Base-by-base conservation (phyloP, 2,113 vertebrate species). In the Steatornis caripensis region DNA sequence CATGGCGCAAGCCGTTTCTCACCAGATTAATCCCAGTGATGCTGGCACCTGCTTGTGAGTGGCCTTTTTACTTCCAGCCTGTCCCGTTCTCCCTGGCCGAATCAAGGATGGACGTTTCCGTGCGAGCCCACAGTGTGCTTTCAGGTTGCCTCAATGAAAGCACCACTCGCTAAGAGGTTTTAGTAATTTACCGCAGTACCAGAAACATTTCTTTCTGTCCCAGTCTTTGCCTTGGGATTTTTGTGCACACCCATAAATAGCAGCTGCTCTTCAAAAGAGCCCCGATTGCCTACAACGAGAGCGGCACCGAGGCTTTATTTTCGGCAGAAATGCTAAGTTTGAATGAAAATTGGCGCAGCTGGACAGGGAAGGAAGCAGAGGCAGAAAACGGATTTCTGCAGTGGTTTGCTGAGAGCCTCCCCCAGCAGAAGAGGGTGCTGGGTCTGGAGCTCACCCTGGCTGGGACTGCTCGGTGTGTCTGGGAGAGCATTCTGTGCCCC, bases 81-180 rank as follows among this genome's bases (percentile, higher is more conserved):
- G 32, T 34, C 20, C 83, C 1, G 0, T 3, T 60, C 26, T 71
- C 29, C 51, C 29, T 0, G 0, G 6, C 29, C 5, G 34, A 20
- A 18, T 23, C 10, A 3, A 0, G 7, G 23, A 12, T 1, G 24
- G 8, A 3, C 6, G 15, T 53, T 90, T 84, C 62, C 77, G 19
- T 48, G 11, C 62, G 16, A 68, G 15, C 5, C 36, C 24, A 4
- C 32, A 14, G 11, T 0, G 1, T 37, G 19, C 66, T 79, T 62
- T 48, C 46, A 45, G 39, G 39, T 39, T 2, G 12, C n/a, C 60
- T 57, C n/a, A 23, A 2, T 34, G 24, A 70, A 78, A 82, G 6
- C n/a, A 48, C 23, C 29, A 1, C 37, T 70, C 11, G 3, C 32
- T 54, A 7, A 29, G n/a, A 82, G 30, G 16, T 34, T 75, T 60